phyloP scores from a whole-genome alignment of 2,113 vertebrate species.

The Cavia aperea region DNA sequence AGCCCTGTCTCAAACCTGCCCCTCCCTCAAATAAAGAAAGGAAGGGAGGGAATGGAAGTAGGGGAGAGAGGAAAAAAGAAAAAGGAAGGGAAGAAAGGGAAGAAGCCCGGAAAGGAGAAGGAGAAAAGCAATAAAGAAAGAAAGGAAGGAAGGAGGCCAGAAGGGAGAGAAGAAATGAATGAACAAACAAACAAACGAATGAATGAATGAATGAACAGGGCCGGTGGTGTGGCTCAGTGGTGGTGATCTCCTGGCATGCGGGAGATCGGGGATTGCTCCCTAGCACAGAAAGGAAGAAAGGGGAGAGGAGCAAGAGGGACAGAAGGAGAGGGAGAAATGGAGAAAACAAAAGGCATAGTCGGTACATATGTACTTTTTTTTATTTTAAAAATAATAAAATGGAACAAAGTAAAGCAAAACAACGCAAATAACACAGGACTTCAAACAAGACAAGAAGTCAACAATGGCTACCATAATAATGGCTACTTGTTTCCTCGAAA shows the following conservation, averaged over 20 bases:
- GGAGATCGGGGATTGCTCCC: neutral
- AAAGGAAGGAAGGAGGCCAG: neutral
- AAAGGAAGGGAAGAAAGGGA: neutral
- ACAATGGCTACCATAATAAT: too few relatives aligned
- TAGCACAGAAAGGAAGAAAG: neutral
- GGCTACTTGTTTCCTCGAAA: too few relatives aligned
- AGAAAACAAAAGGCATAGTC: neutral
- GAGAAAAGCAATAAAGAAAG: too few relatives aligned
- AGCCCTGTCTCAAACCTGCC: neutral
- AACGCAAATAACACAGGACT: too few relatives aligned
- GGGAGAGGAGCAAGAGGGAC: neutral
- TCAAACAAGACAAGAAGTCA: too few relatives aligned
- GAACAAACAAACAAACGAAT: too few relatives aligned
- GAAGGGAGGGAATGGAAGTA: neutral
- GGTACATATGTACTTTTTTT: neutral
- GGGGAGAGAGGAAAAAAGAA: neutral
- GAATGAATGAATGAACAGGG: neutral
- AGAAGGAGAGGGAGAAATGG: neutral
- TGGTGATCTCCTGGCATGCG: neutral
- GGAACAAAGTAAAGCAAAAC: too few relatives aligned
- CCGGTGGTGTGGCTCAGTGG: neutral
- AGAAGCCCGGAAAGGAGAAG: neutral
- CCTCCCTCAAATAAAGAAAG: neutral
- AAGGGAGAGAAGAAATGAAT: neutral
- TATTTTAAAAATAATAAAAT: too few relatives aligned